phyloP scores from a whole-genome alignment of 2,113 vertebrate genomes.

The Indicator indicator region DNA sequence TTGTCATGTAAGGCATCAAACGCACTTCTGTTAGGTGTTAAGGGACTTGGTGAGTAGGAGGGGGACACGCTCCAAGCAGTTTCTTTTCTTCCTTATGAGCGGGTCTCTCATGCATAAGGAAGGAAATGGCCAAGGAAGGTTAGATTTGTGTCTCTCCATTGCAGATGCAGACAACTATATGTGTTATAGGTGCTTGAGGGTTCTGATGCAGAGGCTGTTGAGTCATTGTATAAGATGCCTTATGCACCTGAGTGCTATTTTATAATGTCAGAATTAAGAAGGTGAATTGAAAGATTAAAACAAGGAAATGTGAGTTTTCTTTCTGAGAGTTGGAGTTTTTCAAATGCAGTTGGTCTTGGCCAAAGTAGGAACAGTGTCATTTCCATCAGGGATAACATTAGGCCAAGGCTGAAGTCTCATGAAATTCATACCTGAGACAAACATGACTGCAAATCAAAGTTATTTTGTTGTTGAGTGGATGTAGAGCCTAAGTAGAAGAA shows the following conservation, averaged over 20 bases:
- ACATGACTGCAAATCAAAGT: background rate
- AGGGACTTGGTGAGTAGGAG: too few species aligned
- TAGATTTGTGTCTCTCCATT: background rate
- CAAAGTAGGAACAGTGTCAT: background rate
- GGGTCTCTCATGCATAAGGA: background rate
- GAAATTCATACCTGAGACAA: background rate
- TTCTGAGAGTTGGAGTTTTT: background rate
- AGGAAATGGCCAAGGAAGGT: background rate
- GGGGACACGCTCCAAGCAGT: fast-evolving
- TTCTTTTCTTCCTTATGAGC: background rate
- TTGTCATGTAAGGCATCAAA: background rate
- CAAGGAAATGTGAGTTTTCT: background rate
- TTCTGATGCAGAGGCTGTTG: background rate
- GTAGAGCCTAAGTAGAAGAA: background rate
- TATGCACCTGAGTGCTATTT: background rate
- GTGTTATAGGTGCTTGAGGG: background rate
- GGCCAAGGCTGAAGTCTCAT: background rate
- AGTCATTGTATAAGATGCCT: background rate
- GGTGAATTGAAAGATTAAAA: background rate
- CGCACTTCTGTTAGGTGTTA: background rate
- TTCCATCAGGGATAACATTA: background rate
- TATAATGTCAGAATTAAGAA: background rate
- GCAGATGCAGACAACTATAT: background rate
- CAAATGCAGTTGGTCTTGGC: background rate
- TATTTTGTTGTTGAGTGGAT: background rate